These are phyloP conservation scores for Trachelus troglodyta DNA, from an alignment of 2,888 invertebrate species.

Conservation along the genomic window DNA sequence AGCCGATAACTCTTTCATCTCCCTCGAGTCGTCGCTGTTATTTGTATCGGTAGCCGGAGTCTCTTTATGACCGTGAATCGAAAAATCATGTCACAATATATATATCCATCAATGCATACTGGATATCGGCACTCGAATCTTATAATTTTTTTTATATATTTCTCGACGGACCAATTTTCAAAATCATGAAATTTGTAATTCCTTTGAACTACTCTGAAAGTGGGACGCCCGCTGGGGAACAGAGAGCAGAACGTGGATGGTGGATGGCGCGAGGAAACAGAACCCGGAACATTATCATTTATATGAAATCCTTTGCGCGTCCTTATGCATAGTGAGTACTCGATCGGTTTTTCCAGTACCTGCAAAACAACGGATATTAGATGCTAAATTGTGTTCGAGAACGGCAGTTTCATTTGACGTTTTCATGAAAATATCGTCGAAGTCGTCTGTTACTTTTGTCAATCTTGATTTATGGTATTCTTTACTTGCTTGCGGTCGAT, in stretches of 20 bases:
- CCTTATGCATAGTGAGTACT: conserved; percentile 60
- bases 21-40: too few relatives aligned
- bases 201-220: conserved; percentile 52
- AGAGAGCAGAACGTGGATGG: neutral
- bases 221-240: conserved; percentile 5
- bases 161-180: conserved; percentile 50
- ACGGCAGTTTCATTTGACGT: neutral
- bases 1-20: too few relatives aligned
- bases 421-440: neutral
- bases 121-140: neutral
- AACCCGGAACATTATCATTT: conserved; percentile 60
- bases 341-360: conserved; percentile 35
- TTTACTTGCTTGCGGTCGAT: neutral
- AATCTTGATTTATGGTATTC: neutral
- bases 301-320: conserved; percentile 63
- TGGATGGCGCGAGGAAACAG: conserved; percentile 17
- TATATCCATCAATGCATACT: neutral
- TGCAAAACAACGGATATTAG: conserved; percentile 22
- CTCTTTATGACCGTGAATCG: too few relatives aligned
- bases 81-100: too few relatives aligned
- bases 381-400: conserved; percentile 8
- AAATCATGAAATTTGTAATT: conserved; percentile 57
- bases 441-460: neutral
- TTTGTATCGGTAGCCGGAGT: too few relatives aligned
- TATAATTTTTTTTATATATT: conserved; percentile 35